These are phyloP conservation scores for Etia nguti DNA, from an alignment of 2,113 vertebrate genomes.

Conservation along the genomic window DNA sequence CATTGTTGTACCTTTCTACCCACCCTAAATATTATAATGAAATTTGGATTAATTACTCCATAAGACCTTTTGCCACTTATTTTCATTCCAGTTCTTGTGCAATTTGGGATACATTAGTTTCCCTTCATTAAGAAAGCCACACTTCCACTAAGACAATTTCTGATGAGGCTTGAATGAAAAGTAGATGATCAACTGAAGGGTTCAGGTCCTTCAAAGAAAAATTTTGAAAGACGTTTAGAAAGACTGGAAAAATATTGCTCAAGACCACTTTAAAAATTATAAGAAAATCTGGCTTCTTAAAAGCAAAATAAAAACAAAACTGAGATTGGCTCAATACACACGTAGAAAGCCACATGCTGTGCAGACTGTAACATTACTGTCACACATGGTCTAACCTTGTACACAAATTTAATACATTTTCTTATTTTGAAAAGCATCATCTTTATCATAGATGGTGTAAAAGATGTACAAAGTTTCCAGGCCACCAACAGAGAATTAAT, in stretches of 20 bases:
- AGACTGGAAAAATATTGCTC: background rate
- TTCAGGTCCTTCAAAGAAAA: background rate
- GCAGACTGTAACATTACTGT: background rate
- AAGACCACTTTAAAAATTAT: background rate
- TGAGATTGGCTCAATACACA: background rate
- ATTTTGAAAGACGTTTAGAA: background rate
- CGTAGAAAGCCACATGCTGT: background rate
- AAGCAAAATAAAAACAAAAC: background rate
- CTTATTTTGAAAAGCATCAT: background rate
- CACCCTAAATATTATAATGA: background rate
- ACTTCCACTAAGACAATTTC: background rate
- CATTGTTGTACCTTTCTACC: background rate
- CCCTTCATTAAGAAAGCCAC: background rate
- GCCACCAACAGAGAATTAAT: background rate
- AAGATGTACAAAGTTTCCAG: background rate
- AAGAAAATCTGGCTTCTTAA: background rate
- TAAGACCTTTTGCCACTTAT: background rate
- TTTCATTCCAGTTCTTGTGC: background rate
- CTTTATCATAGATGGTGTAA: background rate
- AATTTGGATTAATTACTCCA: background rate
- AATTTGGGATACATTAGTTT: background rate
- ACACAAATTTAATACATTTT: background rate
- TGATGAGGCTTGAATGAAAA: background rate
- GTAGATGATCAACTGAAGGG: background rate
- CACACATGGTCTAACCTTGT: background rate